Conservation (phyloP, 2,797 vertebrate genomes). For the Coilia nasus region DNA sequence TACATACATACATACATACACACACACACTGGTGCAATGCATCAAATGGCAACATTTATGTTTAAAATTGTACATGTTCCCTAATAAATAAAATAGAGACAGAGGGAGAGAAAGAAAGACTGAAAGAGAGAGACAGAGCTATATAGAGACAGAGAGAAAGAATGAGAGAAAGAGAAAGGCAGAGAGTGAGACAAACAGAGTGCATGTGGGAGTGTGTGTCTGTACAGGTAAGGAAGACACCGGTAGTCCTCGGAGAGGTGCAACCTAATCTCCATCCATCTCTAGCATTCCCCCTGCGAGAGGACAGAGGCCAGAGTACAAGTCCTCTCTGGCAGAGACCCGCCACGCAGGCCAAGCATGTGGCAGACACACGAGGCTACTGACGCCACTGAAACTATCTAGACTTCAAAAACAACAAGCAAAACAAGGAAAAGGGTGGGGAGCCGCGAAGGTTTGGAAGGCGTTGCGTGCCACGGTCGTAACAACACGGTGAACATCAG, state of each 20-base stretch:
- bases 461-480: constrained; percentile 1
- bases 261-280: constrained; percentile 42
- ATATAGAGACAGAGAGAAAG: background rate
- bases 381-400: constrained; percentile 15
- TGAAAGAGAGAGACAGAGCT: background rate
- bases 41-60: too few relatives aligned
- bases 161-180: background rate
- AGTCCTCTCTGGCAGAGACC: constrained; percentile 41
- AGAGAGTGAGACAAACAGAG: background rate
- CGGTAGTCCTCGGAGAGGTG: constrained; percentile 22
- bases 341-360: background rate
- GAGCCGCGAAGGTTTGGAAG: background rate
- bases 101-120: background rate
- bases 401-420: constrained; percentile 2
- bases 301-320: constrained; percentile 46
- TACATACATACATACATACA: background rate
- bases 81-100: too few relatives aligned
- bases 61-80: too few relatives aligned
- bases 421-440: constrained; percentile 3
- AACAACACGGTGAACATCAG: background rate
- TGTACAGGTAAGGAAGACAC: constrained; percentile 22
- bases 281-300: constrained; percentile 29
- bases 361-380: background rate
- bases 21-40: too few relatives aligned
- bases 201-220: background rate